Evolutionary conservation across 1,140 invertebrate species (phyloP), one percentile per base, ranked within the genome.

Genomic region (Eueides isabella): DNA sequence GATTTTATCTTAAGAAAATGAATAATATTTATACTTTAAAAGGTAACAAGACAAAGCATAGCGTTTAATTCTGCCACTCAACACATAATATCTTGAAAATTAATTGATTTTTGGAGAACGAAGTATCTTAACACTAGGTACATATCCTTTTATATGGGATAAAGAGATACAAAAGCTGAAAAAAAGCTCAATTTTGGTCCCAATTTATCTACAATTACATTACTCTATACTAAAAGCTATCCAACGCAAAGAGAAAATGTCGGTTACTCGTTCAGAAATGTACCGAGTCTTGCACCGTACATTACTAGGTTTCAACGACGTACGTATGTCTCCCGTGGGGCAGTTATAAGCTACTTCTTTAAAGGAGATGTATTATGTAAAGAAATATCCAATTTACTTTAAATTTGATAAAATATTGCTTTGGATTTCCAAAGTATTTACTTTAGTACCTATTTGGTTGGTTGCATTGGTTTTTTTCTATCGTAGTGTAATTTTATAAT

Each of bases 291-390:
- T 69, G 48, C 48, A 55, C 23, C 48, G 67, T 69, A 55, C 66
- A 23, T 67, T 67, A 61, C 12, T 16, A 61, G 67, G 44, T 69
- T 69, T 69, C 67, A 61, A 31, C 48, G 55, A 69, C 67, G 48
- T 16, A 69, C 67, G 48, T 26, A 44, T 29, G 67, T 31, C 44
- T 63, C 61, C 48, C 48, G 7, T 26, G 48, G 48, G 48, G 48
- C 48, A 55, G 48, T 55, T 55, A 55, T 55, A 55, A 26, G 23
- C 23, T 55, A 55, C 48, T 23, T 55, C 48, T 23, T 55, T 55
- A 55, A 55, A 55, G 48, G 19, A 55, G 48, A 55, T 26, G 48
- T 55, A 55, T 55, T 55, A 55, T 55, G 48, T 55, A 55, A 55
- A 55, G 23, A 26, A 55, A 55, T 55, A 55, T 55, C 48, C 48